These are phyloP conservation scores for Rhagonycha fulva DNA, from an alignment of 2,888 invertebrate species.

Conservation along the genomic window DNA sequence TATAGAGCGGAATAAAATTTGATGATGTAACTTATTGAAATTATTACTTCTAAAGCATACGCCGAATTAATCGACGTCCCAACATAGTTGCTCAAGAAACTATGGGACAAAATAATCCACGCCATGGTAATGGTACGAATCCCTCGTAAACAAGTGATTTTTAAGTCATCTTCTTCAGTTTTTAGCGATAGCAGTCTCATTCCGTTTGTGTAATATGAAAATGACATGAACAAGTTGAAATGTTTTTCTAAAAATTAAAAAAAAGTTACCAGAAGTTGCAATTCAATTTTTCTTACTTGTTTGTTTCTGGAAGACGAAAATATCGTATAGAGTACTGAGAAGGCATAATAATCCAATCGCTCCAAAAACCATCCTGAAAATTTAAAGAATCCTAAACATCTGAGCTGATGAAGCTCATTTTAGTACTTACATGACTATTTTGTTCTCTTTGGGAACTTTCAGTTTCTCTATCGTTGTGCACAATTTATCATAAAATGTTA, in stretches of 20 bases:
- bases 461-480: neutral
- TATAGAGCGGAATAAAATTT: neutral
- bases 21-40: neutral
- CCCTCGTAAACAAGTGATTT: conserved; percentile 50
- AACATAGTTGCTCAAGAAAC: conserved; percentile 37
- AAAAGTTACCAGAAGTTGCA: neutral
- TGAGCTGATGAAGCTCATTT: neutral
- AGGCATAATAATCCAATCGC: neutral
- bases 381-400: neutral
- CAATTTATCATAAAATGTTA: conserved; percentile 1
- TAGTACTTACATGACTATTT: conserved; percentile 2
- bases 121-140: conserved; percentile 54
- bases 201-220: conserved; percentile 54
- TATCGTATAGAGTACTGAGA: conserved; percentile 26
- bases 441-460: neutral
- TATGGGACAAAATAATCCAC: conserved; percentile 56
- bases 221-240: conserved; percentile 32
- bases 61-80: conserved; percentile 21
- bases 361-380: conserved; percentile 9
- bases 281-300: conserved; percentile 2
- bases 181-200: conserved; percentile 49
- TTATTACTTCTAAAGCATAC: conserved; percentile 23
- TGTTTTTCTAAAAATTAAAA: conserved; percentile 6
- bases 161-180: conserved; percentile 41
- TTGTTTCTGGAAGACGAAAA: conserved; percentile 24